phyloP scores from a whole-genome alignment of 2,888 invertebrate species.

The Hemaris fuciformis region DNA sequence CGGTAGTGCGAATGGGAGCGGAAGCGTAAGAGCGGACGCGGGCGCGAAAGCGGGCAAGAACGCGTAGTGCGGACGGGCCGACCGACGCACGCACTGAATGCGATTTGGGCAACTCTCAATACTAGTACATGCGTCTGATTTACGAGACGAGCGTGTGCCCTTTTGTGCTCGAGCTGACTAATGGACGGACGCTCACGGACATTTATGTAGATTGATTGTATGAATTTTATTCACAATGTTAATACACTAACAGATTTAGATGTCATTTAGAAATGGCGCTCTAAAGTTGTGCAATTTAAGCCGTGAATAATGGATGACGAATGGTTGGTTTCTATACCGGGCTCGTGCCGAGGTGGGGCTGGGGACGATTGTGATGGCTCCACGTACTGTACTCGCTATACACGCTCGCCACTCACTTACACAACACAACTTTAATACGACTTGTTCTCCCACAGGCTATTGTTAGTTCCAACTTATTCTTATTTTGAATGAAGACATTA shows the following conservation, averaged over 20 bases:
- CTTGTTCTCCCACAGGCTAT: neutral
- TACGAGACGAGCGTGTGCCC: slow-evolving; percentile 81
- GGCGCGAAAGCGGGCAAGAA: neutral
- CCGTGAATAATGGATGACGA: slow-evolving; percentile 81
- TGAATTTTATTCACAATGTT: slow-evolving; percentile 82
- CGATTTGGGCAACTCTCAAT: slow-evolving; percentile 79
- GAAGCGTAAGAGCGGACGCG: neutral
- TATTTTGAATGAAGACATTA: too few species aligned
- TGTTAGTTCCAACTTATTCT: neutral
- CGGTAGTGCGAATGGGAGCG: slow-evolving; percentile 30
- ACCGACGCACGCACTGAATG: slow-evolving; percentile 62
- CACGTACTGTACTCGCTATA: neutral
- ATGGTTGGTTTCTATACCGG: slow-evolving; percentile 70
- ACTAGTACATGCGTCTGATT: slow-evolving; percentile 76
- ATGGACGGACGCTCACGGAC: slow-evolving; percentile 81
- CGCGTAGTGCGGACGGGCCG: slow-evolving; percentile 35
- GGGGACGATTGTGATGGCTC: slow-evolving; percentile 44
- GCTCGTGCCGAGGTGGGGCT: slow-evolving; percentile 72
- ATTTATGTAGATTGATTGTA: slow-evolving; percentile 82
- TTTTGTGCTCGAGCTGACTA: slow-evolving; percentile 78
- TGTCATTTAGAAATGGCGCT: slow-evolving; percentile 82
- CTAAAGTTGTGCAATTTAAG: slow-evolving; percentile 81
- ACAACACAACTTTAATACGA: neutral
- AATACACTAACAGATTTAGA: slow-evolving; percentile 82
- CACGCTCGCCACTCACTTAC: neutral